These are phyloP conservation scores for Mionectes olivaceus DNA, from an alignment of 2,797 vertebrate species.

Conservation along the genomic window DNA sequence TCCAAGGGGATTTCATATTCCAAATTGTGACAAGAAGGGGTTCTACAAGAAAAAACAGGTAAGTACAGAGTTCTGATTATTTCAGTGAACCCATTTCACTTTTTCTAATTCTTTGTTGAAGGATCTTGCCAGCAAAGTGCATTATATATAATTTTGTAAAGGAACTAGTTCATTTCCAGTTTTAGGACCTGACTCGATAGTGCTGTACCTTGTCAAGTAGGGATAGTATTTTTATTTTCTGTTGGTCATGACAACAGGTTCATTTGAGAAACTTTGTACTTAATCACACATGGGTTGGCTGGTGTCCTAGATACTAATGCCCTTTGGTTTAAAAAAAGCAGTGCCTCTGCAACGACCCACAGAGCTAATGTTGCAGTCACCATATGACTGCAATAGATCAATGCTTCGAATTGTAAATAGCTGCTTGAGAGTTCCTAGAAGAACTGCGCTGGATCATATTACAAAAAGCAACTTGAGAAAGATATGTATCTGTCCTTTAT, in stretches of 20 bases:
- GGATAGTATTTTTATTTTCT: conserved; percentile 58
- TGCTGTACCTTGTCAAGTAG: conserved; percentile 2
- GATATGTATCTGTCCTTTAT: conserved; percentile 35
- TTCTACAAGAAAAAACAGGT: conserved; percentile 99
- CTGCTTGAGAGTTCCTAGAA: conserved; percentile 66
- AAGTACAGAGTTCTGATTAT: conserved; percentile 38
- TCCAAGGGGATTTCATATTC: conserved; percentile 90
- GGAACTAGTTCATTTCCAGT: not conserved
- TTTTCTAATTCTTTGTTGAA: not conserved
- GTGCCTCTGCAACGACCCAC: conserved; percentile 24
- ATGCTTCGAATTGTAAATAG: conserved; percentile 71
- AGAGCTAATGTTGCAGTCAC: conserved; percentile 49
- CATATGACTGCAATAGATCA: conserved; percentile 70
- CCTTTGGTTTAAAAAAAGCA: conserved; percentile 69
- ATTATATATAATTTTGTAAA: not conserved
- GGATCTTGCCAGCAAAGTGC: not conserved
- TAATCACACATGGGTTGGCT: conserved; percentile 28
- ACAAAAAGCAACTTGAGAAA: conserved; percentile 58
- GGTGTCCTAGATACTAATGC: conserved; percentile 45
- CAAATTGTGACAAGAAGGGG: conserved; percentile 96
- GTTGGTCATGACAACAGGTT: conserved; percentile 54
- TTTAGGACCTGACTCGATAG: not conserved
- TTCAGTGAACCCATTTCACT: not conserved
- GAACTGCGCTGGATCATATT: conserved; percentile 39
- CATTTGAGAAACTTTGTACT: conserved; percentile 39